These are phyloP conservation scores for Acanthoscelides obtectus DNA, from an alignment of 2,888 invertebrate species.

Conservation along the genomic window DNA sequence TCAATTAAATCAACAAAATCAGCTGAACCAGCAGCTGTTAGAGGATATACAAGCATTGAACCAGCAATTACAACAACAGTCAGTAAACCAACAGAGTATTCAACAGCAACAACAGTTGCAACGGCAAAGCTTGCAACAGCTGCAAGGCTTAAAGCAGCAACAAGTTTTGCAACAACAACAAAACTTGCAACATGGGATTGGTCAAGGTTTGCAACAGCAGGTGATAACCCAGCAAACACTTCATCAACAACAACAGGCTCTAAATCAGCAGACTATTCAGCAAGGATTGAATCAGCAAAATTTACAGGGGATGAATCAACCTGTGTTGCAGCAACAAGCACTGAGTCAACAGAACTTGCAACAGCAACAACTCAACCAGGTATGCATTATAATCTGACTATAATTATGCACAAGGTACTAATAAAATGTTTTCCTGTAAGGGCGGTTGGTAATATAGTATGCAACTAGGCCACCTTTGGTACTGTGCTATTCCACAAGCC, in stretches of 20 bases:
- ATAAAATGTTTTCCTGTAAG: not conserved
- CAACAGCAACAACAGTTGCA: constrained; percentile 19
- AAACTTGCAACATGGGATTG: constrained; percentile 9
- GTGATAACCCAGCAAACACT: constrained; percentile 23
- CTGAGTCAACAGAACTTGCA: constrained; percentile 23
- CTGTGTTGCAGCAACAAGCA: constrained; percentile 17
- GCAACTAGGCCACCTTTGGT: too few relatives aligned
- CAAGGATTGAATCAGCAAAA: constrained; percentile 33
- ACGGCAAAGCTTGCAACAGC: constrained; percentile 20
- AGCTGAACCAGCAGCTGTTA: constrained; percentile 15
- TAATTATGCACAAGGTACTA: not conserved
- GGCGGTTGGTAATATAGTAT: too few relatives aligned
- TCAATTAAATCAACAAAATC: constrained; percentile 21
- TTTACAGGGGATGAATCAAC: constrained; percentile 16
- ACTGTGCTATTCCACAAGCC: too few relatives aligned
- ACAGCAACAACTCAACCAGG: constrained; percentile 28
- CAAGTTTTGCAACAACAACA: constrained; percentile 28
- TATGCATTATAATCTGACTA: too few relatives aligned
- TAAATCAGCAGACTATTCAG: constrained; percentile 43
- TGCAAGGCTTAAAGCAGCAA: constrained; percentile 28
- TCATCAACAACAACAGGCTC: constrained; percentile 23
- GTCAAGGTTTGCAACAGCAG: constrained; percentile 19
- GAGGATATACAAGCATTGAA: constrained; percentile 6
- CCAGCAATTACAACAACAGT: constrained; percentile 20
- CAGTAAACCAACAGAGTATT: constrained; percentile 13